These are phyloP conservation scores for Camptogramma bilineatum DNA, from an alignment of 2,888 invertebrate genomes.

Conservation along the genomic window DNA sequence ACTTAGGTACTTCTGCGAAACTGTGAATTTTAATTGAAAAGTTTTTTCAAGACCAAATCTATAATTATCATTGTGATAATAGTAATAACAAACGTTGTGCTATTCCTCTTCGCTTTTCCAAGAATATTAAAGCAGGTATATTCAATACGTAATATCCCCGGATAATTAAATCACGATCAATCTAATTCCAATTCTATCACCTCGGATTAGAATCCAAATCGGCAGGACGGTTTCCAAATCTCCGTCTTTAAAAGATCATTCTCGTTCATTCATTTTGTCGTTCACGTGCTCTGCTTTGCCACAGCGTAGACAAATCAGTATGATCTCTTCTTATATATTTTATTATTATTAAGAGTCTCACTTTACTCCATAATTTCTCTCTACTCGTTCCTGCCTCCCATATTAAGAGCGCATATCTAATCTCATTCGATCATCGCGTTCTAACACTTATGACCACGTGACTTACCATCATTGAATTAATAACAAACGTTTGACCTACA, in stretches of 20 bases:
- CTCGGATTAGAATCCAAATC: slow-evolving; percentile 27
- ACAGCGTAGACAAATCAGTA: slow-evolving; percentile 18
- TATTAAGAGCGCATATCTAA: no score
- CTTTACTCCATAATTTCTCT: no score
- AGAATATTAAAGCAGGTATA: not conserved
- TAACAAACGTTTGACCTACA: no score
- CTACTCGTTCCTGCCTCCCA: no score
- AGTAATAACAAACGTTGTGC: not conserved
- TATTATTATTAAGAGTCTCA: not conserved
- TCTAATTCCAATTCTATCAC: slow-evolving; percentile 29
- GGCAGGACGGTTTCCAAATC: slow-evolving; percentile 26
- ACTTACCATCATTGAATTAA: no score
- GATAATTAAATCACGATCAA: slow-evolving; percentile 13
- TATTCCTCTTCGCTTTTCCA: not conserved
- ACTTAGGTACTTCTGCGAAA: no score
- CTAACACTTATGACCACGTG: no score
- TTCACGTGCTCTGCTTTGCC: slow-evolving; percentile 36
- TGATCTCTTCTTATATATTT: not conserved
- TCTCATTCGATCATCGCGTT: no score
- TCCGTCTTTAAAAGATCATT: slow-evolving; percentile 45
- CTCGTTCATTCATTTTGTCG: slow-evolving; percentile 48
- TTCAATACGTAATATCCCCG: slow-evolving; percentile 3
- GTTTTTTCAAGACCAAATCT: no score
- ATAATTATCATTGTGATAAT: not conserved
- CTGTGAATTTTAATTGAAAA: no score